phyloP scores from a whole-genome alignment of 2,113 vertebrate species.

The Taxidea taxus region DNA sequence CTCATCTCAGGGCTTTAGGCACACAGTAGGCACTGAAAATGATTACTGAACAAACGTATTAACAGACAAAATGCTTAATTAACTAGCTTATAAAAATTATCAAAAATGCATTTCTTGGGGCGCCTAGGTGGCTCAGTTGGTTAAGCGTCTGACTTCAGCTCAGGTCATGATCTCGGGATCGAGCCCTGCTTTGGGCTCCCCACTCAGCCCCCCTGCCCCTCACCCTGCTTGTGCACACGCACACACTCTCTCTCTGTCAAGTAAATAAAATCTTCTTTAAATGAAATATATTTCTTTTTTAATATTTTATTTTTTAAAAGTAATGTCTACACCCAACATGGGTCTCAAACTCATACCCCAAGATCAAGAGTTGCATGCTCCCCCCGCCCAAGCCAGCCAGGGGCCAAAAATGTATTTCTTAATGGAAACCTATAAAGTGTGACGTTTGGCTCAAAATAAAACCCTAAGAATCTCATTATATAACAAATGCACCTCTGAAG shows the following conservation, averaged over 20 bases:
- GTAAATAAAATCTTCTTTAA: not conserved
- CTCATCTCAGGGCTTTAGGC: not conserved
- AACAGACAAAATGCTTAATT: not conserved
- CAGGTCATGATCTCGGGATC: not conserved
- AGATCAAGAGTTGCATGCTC: not conserved
- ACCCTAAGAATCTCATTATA: not conserved
- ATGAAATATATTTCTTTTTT: not conserved
- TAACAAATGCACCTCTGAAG: not conserved
- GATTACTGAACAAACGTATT: not conserved
- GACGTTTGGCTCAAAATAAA: conserved; percentile 17
- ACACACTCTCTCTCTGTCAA: not conserved
- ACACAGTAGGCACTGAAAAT: not conserved
- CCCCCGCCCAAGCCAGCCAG: not conserved
- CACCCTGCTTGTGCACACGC: not conserved
- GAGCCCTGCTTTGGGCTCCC: not conserved
- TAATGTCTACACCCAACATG: not conserved
- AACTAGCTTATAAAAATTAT: not conserved
- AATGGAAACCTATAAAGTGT: not conserved
- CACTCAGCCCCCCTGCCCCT: not conserved
- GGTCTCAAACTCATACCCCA: not conserved
- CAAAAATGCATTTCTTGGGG: not conserved
- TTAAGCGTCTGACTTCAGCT: not conserved
- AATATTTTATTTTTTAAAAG: not conserved
- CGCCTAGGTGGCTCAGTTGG: not conserved
- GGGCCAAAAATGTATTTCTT: not conserved